Conservation (phyloP, 2,797 vertebrate species). For the Chrysocyon brachyurus region DNA sequence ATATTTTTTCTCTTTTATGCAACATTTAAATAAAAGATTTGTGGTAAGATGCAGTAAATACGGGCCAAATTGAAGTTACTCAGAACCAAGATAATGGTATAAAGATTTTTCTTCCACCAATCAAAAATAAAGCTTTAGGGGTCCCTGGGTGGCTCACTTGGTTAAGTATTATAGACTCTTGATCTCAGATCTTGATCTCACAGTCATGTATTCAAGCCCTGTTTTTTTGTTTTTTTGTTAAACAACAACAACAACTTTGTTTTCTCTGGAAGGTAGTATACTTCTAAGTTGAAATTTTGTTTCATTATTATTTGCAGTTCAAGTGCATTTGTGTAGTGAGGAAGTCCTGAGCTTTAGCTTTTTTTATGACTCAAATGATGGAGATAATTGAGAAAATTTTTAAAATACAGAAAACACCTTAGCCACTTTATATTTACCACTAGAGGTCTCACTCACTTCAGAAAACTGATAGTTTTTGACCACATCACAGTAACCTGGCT, state of each 20-base stretch:
- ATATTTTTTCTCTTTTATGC: slow-evolving; percentile 20
- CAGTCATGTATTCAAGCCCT: background rate
- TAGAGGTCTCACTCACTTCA: slow-evolving; percentile 53
- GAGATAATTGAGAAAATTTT: slow-evolving; percentile 18
- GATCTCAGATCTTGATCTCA: background rate
- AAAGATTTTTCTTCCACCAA: background rate
- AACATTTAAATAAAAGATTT: slow-evolving; percentile 49
- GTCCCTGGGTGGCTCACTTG: background rate
- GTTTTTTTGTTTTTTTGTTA: too few species aligned
- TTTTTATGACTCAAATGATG: slow-evolving; percentile 33
- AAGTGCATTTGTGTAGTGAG: slow-evolving; percentile 23
- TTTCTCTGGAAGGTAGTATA: slow-evolving; percentile 14
- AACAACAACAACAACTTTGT: background rate
- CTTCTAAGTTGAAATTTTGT: slow-evolving; percentile 49
- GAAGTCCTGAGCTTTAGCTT: background rate
- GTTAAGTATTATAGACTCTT: background rate
- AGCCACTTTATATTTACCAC: slow-evolving; percentile 54
- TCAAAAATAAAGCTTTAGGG: slow-evolving; percentile 44
- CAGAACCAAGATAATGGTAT: background rate
- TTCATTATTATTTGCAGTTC: slow-evolving; percentile 38
- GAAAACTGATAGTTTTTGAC: slow-evolving; percentile 60
- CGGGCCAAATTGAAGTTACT: background rate
- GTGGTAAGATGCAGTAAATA: slow-evolving; percentile 8
- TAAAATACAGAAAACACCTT: background rate
- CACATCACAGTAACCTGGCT: slow-evolving; percentile 11